Conservation (phyloP, 2,113 vertebrate species). For the Callaeas wilsoni region DNA sequence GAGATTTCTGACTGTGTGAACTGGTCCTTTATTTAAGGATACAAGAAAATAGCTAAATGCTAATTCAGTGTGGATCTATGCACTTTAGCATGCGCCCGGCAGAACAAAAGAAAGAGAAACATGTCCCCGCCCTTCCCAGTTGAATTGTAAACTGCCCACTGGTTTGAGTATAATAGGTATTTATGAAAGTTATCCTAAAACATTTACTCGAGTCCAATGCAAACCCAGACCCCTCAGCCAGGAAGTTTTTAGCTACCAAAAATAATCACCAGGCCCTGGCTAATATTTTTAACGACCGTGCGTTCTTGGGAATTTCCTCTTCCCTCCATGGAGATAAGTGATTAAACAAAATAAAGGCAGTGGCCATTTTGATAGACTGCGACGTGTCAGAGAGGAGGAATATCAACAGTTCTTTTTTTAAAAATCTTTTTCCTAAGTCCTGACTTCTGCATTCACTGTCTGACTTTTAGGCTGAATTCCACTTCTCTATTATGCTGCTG, state of each 20-base stretch:
- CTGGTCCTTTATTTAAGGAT: slow-evolving; percentile 47
- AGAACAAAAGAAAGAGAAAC: slow-evolving; percentile 52
- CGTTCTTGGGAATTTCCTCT: slow-evolving; percentile 61
- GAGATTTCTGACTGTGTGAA: slow-evolving; percentile 72
- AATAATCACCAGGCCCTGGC: slow-evolving; percentile 35
- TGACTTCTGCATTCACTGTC: slow-evolving; percentile 44
- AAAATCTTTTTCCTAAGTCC: slow-evolving; percentile 3
- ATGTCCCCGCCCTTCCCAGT: slow-evolving; percentile 30
- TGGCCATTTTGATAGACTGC: not conserved
- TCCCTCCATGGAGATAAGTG: slow-evolving; percentile 22
- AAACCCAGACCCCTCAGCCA: not conserved
- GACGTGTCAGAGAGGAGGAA: not conserved
- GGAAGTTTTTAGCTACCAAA: slow-evolving; percentile 60
- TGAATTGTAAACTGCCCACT: not conserved
- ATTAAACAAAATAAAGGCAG: slow-evolving; percentile 25
- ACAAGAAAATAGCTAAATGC: slow-evolving; percentile 46
- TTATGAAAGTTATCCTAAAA: slow-evolving; percentile 22
- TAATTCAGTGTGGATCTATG: slow-evolving; percentile 2
- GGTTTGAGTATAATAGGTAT: not conserved
- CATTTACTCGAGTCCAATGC: not conserved
- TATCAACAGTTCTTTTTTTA: not conserved
- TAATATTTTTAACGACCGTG: not conserved
- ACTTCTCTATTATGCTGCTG: slow-evolving; percentile 11
- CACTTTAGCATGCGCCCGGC: not conserved
- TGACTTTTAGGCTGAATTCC: not conserved